Base-by-base conservation (phyloP, 2,113 vertebrate genomes). In the Psephotus haematonotus region DNA sequence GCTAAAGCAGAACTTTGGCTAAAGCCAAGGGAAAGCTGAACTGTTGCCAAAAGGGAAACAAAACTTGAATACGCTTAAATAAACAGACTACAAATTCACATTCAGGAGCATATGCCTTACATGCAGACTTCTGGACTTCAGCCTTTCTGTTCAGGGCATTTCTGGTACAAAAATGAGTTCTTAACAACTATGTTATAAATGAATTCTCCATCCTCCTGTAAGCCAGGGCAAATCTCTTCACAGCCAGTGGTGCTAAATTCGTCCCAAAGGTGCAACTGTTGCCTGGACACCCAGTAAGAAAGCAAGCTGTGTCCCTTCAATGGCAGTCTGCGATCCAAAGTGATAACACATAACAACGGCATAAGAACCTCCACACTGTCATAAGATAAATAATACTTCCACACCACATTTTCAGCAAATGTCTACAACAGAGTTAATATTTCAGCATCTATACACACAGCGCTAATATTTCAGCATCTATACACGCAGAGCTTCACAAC, bases 41-140 rank as follows among this genome's bases (percentile, higher is more conserved):
- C 79, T 63, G 13, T 50, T 76, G 67, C 78, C 89, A 93, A 91
- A 60, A 67, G 49, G 79, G 87, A 96, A 96, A 83, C 14, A 43
- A 86, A 93, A 92, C 75, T 80, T 70, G 53, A 70, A 88, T 37
- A 23, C 9, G 33, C 86, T 77, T 53, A 57, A 78, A 84, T 37
- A 74, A 63, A 76, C 5, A 75, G 47, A 55, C 52, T 60, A 50
- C 18, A 59, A 77, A 70, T 33, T 80, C 59, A 74, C n/a, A 27
- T 24, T 53, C 11, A 86, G 53, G 20, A 88, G 37, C 35, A 60
- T 22, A 44, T 19, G 50, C 6, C 57, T 46, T 65, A 37, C 16
- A 82, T 55, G 47, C 6, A 79, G 74, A 72, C 4, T 70, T 55
- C 63, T 59, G 28, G 31, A 69, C 22, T 80, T 83, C 59, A 81